Evolutionary conservation across 2,888 invertebrate species (phyloP).

Genomic region (Cyrtodaria siliqua): DNA sequence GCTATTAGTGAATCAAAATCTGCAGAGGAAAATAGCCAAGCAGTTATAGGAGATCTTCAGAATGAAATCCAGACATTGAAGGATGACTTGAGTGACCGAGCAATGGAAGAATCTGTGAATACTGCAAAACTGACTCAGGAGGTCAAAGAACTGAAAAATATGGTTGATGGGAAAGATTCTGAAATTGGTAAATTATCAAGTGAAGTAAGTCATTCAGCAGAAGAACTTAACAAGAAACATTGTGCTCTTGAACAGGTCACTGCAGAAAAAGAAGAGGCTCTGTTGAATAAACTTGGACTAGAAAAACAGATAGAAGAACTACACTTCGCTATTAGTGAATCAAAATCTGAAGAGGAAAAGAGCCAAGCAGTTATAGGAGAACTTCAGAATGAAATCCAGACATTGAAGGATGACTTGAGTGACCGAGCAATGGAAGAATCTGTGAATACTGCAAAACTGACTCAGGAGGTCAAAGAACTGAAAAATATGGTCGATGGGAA

Average conservation of each 20-base stretch:
- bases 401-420: slow-evolving; percentile 52
- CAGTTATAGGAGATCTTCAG: slow-evolving; percentile 10
- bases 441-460: slow-evolving; percentile 36
- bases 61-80: slow-evolving; percentile 47
- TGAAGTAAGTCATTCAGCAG: slow-evolving; percentile 15
- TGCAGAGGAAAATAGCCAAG: slow-evolving; percentile 13
- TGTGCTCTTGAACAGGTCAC: neutral
- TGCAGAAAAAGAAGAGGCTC: neutral
- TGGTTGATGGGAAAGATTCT: slow-evolving; percentile 19
- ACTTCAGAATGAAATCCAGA: slow-evolving; percentile 36
- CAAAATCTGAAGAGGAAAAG: slow-evolving; percentile 17
- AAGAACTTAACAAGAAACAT: slow-evolving; percentile 9
- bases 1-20: slow-evolving; percentile 18
- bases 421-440: slow-evolving; percentile 49
- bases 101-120: slow-evolving; percentile 50
- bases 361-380: slow-evolving; percentile 8
- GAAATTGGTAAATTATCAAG: slow-evolving; percentile 33
- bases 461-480: slow-evolving; percentile 31
- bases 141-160: slow-evolving; percentile 41
- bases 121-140: slow-evolving; percentile 52
- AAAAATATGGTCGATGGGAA: slow-evolving; percentile 29
- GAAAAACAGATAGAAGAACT: neutral
- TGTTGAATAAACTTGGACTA: neutral
- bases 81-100: slow-evolving; percentile 48
- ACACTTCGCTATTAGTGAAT: slow-evolving; percentile 14